Base-by-base conservation (phyloP, 2,888 invertebrate genomes). In the Coenonympha glycerion region DNA sequence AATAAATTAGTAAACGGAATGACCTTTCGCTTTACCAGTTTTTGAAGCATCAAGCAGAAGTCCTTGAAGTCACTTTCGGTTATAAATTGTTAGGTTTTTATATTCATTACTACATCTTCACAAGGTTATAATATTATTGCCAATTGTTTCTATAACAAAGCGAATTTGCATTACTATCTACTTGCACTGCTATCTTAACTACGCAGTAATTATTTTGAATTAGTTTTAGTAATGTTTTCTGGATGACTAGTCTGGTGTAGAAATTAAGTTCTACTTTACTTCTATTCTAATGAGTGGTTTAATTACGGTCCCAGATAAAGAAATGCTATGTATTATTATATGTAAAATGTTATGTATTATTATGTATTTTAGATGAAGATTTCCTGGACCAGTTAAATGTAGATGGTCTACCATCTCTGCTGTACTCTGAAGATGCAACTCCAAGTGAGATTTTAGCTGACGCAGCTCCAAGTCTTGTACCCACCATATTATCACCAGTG, bases 401-500 rank as follows among this genome's bases (percentile, higher is more conserved):
- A 44, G 84, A 87, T 60, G 83, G 84, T 77, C 77, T 85, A 8
- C 46, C 46, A 36, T 87, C 87, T 18, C 59, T 87, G 44, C 59
- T 87, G 51, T 83, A 86, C 64, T 76, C 71, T 15, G 70, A 81
- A 24, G 85, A 88, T 69, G 87, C 85, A 9, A 78, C 87, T 11
- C 87, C 87, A 1, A 87, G 81, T 69, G 82, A 88, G 65, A 88
- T 88, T 42, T 63, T 88, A 59, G 87, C 88, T 46, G 87, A 84
- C 67, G 88, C 86, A 11, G 79, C 78, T 11, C 80, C 84, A 9
- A 55, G 73, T 16, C 56, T 87, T 36, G 68, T 82, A 19, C 78
- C 83, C 9, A 78, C 81, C 1, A 73, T 81, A 64, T 85, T 81
- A 64, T 85, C 87, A 39, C 85, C 86, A 9, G 64, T 70, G 8